A percentile compares a stretch with the other conserved stretches of the same genome.
phyloP scores from a whole-genome alignment of 2,888 invertebrate species.

The Thymelicus acteon region DNA sequence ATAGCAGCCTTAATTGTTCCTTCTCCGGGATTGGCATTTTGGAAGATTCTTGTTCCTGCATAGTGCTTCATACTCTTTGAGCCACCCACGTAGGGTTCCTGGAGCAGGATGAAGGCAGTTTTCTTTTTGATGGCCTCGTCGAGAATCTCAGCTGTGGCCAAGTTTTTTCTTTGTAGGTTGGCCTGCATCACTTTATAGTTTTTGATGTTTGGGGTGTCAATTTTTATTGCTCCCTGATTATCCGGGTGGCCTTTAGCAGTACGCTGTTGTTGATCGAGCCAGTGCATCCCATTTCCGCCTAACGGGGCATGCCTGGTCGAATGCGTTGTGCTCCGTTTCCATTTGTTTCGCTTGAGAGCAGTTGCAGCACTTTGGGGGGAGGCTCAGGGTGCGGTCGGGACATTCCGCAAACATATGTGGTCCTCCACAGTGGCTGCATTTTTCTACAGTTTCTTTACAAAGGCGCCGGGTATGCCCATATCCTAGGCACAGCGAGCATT shows the following conservation, averaged over 20 bases:
- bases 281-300: slow-evolving; percentile 9
- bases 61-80: too few relatives aligned
- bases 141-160: slow-evolving; percentile 24
- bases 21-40: too few relatives aligned
- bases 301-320: neutral
- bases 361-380: slow-evolving; percentile 17
- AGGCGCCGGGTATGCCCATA: neutral
- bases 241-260: slow-evolving; percentile 28
- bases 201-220: too few relatives aligned
- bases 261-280: neutral
- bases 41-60: too few relatives aligned
- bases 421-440: slow-evolving; percentile 32
- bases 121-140: neutral
- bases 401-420: slow-evolving; percentile 16
- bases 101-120: neutral
- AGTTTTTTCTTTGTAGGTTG: slow-evolving; percentile 29
- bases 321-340: slow-evolving; percentile 16
- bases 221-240: too few relatives aligned
- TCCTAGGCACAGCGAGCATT: slow-evolving; percentile 13
- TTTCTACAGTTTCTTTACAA: neutral
- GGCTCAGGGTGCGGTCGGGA: neutral
- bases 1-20: slow-evolving; percentile 35
- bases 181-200: slow-evolving; percentile 6
- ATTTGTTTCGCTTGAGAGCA: slow-evolving; percentile 1
- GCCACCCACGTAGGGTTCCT: too few relatives aligned